Evolutionary conservation across 2,797 vertebrate species (phyloP), one percentile per base, ranked within the genome.

Genomic region (Coregonus suidteri): DNA sequence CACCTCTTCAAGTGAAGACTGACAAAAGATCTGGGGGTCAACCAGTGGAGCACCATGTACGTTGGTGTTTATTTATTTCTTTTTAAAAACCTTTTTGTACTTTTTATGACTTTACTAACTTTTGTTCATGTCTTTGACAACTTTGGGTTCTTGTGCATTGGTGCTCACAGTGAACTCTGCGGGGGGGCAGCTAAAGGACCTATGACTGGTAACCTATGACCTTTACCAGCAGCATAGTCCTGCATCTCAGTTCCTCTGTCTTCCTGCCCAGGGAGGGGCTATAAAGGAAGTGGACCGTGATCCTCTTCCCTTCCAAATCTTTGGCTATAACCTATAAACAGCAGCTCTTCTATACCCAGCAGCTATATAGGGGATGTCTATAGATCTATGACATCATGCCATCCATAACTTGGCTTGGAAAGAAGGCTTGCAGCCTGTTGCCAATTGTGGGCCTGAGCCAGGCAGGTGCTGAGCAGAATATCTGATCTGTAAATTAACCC

Each of bases 141-240:
- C 77, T 66, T 34, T 6, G 31, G 31, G 30, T 67, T 62, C n/a
- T n/a, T 34, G 4, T 31, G 54, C 76, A 67, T 70, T 30, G 64
- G 80, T 84, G 83, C 81, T 88, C 74, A 75, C 16, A 11, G 70
- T 73, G 37, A 75, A 72, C 53, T 6, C 64, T 18, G 64, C 25
- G 76, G 53, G 0, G 71, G 14, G 81, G 87, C 87, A 87, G 86
- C 85, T 88, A 80, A 6, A 74, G 71, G 2, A 78, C 16, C 18
- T 76, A 74, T 82, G 62, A 80, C 75, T 75, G 56, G 67, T 75
- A 3, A 78, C 13, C 14, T 76, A 76, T 82, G 62, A 80, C 75
- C 75, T 78, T 35, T 41, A 20, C 52, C 25, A 56, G 52, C 67
- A 37, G 75, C 66, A 41, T 66, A 37, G 34, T 25, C 56, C 18